Evolutionary conservation across 2,113 vertebrate genomes (phyloP), one percentile per base, ranked within the genome.

Genomic region (Bettongia penicillata): DNA sequence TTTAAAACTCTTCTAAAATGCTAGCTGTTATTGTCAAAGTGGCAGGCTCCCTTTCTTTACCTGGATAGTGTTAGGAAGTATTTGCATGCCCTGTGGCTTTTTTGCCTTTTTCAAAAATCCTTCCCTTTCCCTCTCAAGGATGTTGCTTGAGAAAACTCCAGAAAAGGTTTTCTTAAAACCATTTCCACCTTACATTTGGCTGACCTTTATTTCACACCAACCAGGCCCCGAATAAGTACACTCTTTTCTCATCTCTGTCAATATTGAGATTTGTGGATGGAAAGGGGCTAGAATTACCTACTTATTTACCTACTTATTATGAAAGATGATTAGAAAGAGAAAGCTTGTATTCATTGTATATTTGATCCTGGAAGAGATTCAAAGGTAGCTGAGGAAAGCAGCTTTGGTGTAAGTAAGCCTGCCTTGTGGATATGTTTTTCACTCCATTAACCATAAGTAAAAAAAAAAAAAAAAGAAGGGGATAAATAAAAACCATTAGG

Each of bases 311-410:
- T 47, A 8, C 61, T 93, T 53, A 84, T 94, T 51, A 10, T 89
- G 48, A 91, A 91, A 91, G 91, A 96, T 95, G 93, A 92, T 19
- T 53, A 90, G 90, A 94, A 91, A 31, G n/a, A 95, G 53, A 94
- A 53, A 48, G 28, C 89, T 90, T 51, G 14, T 37, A 8, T 92
- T 94, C 53, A 53, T 4, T 84, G 28, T 91, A 8, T 28, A 52
- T 93, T 77, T 93, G 92, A 57, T 89, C 23, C 0, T 49, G 37
- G 47, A 48, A 84, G 53, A 12, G 53, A 89, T 37, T 91, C 43
- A 93, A 94, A 93, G 92, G 90, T 68, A 26, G 51, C 51, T 90
- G 92, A 53, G 51, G 31, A 52, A 93, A 19, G 47, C 51, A 50
- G 50, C 24, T 92, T 96, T 94, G 28, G 50, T 90, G 53, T 53